Base-by-base conservation (phyloP, 2,888 invertebrate genomes). In the Caenorhabditis sp. region DNA sequence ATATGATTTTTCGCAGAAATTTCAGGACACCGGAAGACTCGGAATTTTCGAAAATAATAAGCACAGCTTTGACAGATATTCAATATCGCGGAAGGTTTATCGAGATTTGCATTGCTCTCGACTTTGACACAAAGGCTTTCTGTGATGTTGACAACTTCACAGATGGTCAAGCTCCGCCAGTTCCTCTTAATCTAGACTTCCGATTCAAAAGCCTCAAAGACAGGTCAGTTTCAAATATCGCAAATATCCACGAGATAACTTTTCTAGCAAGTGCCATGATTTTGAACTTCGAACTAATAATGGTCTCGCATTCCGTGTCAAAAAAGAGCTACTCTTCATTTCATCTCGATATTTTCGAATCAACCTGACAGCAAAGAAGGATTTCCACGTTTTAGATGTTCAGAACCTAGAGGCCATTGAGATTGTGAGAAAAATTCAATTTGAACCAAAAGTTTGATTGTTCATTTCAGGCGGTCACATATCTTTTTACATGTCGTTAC, bases 131-230 rank as follows among this genome's bases (percentile, higher is more conserved):
- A 14, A 26, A 7, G 8, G 4, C 21, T 17, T 26, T 56, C 14
- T 17, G 23, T 5, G 23, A 56, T 23, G 23, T 56, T 17, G 56
- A 56, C 14, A 56, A 56, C 26, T 26, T 56, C 12, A 56, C 56
- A 3, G 25, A 17, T 7, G 25, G 17, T 8, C 56, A 56, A 26
- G 56, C 56, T 56, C 8, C 5, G 4, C 56, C 56, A 26, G 26
- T 56, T 56, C 56, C 56, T 8, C 5, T 56, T 4, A 23, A 56
- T 25, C 56, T 56, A 3, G 56, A 26, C 23, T 56, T 56, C 25
- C 25, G 26, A 25, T 56, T 26, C 25, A 26, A 56, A 8, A 23
- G 21, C 21, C 52, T 56, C 26, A 23, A 23, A 23, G 26, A 56
- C 5, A 26, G 17, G 26, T 14, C 3, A 56, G 56, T 26, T 43